Evolutionary conservation across 2,888 invertebrate genomes (phyloP).

Genomic region (Drosophila testacea): DNA sequence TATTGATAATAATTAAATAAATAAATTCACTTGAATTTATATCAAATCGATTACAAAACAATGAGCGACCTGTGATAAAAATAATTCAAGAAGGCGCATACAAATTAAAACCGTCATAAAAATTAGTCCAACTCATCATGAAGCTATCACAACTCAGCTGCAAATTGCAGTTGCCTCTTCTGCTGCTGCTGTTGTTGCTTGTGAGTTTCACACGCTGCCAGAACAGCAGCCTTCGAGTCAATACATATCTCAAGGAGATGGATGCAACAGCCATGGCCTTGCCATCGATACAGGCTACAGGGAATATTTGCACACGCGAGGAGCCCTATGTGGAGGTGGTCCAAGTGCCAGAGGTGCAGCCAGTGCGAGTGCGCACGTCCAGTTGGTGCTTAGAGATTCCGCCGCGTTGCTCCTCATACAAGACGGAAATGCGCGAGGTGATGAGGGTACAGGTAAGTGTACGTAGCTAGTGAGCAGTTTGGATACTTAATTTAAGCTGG

Average conservation of each 20-base stretch:
- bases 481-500: conserved; percentile 7
- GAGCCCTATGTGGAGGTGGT: conserved; percentile 86
- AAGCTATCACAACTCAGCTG: conserved; percentile 6
- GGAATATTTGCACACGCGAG: conserved; percentile 83
- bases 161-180: conserved; percentile 15
- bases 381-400: conserved; percentile 93
- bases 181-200: conserved; percentile 18
- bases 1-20: conserved; percentile 1
- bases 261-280: conserved; percentile 47
- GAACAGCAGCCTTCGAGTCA: conserved; percentile 64
- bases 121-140: conserved; percentile 24
- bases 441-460: conserved; percentile 89
- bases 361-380: conserved; percentile 89
- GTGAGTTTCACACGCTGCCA: conserved; percentile 40
- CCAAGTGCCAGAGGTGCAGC: conserved; percentile 85
- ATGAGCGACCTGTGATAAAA: conserved; percentile 7
- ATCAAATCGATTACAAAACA: background rate
- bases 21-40: background rate
- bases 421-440: conserved; percentile 89
- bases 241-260: conserved; percentile 71
- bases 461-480: conserved; percentile 54
- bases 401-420: conserved; percentile 91
- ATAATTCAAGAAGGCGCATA: background rate
- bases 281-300: conserved; percentile 56
- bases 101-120: background rate